phyloP scores from a whole-genome alignment of 1,140 invertebrate genomes.

The Lycorma delicatula region DNA sequence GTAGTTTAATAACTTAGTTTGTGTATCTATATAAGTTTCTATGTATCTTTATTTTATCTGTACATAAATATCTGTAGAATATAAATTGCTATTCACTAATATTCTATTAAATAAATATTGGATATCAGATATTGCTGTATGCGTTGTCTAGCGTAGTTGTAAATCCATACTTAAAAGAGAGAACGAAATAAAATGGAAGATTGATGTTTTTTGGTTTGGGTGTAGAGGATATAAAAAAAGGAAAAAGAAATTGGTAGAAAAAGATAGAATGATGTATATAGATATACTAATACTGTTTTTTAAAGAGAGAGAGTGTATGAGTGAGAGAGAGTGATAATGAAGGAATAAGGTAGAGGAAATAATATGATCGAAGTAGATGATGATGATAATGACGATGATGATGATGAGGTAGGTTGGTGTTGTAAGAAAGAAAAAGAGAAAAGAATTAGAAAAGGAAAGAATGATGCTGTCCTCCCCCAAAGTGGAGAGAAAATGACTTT shows the following conservation, averaged over 20 bases:
- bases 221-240: not conserved
- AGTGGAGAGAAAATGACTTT: constrained; percentile 3
- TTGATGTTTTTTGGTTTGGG: too few relatives aligned
- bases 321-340: not conserved
- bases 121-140: too few relatives aligned
- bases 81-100: too few relatives aligned
- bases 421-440: not conserved
- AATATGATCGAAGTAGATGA: not conserved
- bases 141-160: too few relatives aligned
- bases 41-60: too few relatives aligned
- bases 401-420: too few relatives aligned
- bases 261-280: constrained; percentile 1
- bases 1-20: too few relatives aligned
- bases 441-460: not conserved
- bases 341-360: not conserved
- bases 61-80: too few relatives aligned
- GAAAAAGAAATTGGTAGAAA: not conserved
- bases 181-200: not conserved
- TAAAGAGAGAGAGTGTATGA: not conserved
- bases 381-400: too few relatives aligned
- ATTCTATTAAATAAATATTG: too few relatives aligned
- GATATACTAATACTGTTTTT: not conserved
- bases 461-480: not conserved
- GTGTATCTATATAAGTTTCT: too few relatives aligned
- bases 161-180: too few relatives aligned